phyloP scores from a whole-genome alignment of 1,140 invertebrate species.

The Micrasema longulum region DNA sequence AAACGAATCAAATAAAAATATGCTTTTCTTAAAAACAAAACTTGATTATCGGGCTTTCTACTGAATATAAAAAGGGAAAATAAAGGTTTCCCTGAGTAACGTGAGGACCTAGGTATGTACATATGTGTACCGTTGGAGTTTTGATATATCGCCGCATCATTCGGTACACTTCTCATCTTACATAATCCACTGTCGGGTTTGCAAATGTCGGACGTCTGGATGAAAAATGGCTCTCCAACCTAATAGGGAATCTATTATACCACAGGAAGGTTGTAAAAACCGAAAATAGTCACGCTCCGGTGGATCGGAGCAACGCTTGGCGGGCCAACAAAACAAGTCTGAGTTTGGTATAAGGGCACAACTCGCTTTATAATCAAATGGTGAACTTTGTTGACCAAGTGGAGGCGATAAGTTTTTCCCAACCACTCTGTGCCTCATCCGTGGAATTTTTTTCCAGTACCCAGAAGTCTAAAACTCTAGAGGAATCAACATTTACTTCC shows the following conservation, averaged over 20 bases:
- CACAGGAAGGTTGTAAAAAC: conserved; percentile 42
- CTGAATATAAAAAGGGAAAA: no score
- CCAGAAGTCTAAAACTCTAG: conserved; percentile 7
- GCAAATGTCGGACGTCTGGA: conserved; percentile 23
- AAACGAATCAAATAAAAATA: no score
- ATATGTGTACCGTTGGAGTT: no score
- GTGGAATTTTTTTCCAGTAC: not conserved
- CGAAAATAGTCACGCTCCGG: conserved; percentile 40
- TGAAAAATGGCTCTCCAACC: conserved; percentile 27
- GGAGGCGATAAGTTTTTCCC: conserved; percentile 27
- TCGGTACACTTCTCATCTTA: conserved; percentile 25
- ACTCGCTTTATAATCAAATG: conserved; percentile 29
- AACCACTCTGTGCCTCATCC: not conserved
- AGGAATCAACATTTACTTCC: conserved; percentile 3
- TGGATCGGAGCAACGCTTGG: not conserved
- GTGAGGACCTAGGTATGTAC: no score
- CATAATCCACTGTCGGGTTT: conserved; percentile 18
- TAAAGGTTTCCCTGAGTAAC: no score
- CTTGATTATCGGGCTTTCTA: no score
- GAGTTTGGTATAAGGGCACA: conserved; percentile 22
- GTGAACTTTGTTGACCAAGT: conserved; percentile 22
- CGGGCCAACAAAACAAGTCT: conserved; percentile 48
- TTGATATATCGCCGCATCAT: no score
- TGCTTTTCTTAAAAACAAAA: no score
- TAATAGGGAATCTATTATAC: conserved; percentile 35